phyloP scores from a whole-genome alignment of 2,888 invertebrate species.

The Andrena minutula region DNA sequence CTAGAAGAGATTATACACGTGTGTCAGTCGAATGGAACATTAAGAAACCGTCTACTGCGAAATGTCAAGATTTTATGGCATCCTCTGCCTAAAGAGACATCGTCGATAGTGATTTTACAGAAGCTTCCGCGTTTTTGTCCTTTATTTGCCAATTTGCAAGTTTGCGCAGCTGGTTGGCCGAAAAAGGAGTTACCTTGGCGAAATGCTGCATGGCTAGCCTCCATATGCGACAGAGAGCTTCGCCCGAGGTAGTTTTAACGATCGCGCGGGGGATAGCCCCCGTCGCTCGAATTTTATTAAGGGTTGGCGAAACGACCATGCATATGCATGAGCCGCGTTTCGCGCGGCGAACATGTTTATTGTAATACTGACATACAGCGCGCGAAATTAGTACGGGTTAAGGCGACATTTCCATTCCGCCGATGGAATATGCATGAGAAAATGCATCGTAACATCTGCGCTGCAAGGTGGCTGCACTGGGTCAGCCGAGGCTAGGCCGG shows the following conservation, averaged over 20 bases:
- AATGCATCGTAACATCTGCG: constrained; percentile 64
- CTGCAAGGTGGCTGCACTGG: constrained; percentile 60
- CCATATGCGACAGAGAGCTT: constrained; percentile 6
- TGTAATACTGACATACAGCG: constrained; percentile 67
- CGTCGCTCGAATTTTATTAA: constrained; percentile 59
- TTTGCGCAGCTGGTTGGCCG: not conserved
- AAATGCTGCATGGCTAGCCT: constrained; percentile 15
- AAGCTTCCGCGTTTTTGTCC: too few relatives aligned
- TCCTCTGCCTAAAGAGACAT: not conserved
- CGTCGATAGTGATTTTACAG: not conserved
- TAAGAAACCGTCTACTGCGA: too few relatives aligned
- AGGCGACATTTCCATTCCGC: constrained; percentile 69
- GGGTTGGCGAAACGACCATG: constrained; percentile 39
- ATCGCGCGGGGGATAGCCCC: constrained; percentile 26
- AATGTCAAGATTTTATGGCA: too few relatives aligned
- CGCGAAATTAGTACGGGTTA: constrained; percentile 69
- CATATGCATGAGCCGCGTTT: constrained; percentile 62
- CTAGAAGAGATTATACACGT: too few relatives aligned
- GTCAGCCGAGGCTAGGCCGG: constrained; percentile 55
- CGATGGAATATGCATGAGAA: constrained; percentile 71
- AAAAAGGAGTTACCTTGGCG: constrained; percentile 24
- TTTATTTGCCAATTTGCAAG: not conserved
- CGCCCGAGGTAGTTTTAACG: constrained; percentile 55
- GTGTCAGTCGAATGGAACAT: too few relatives aligned
- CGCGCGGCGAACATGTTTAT: constrained; percentile 63